These are phyloP conservation scores for Corvus moneduloides DNA, from an alignment of 2,113 vertebrate species.

Conservation along the genomic window DNA sequence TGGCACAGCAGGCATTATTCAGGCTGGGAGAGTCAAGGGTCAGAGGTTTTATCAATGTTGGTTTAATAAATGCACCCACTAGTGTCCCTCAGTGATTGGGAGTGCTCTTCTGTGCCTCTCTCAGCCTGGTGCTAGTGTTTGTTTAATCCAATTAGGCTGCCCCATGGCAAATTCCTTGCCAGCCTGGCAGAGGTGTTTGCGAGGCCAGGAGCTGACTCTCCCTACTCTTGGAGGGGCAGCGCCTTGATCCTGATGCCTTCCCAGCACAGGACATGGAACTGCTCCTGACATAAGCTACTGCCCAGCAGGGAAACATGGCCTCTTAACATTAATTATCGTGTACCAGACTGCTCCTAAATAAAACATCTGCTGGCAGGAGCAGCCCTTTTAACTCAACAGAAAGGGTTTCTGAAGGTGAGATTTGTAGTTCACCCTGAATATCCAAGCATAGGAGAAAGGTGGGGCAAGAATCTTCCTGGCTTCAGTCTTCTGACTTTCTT, in stretches of 20 bases:
- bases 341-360: conserved; percentile 35
- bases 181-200: neutral
- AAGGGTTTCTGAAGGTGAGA: neutral
- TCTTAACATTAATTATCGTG: neutral
- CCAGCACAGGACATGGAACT: neutral
- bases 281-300: conserved; percentile 3
- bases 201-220: neutral
- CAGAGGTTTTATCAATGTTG: neutral
- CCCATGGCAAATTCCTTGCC: neutral
- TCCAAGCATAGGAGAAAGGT: neutral
- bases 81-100: neutral
- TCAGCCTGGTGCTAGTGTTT: neutral
- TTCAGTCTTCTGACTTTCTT: neutral
- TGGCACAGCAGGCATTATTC: neutral
- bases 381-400: neutral
- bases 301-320: conserved; percentile 32
- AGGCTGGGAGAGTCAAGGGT: neutral
- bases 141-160: neutral
- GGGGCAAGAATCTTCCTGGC: neutral
- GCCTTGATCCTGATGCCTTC: neutral
- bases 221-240: neutral
- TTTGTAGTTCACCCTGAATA: neutral
- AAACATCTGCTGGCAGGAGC: neutral
- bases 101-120: neutral
- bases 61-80: neutral